Base-by-base conservation (phyloP, 2,888 invertebrate species). In the Epinotia demarniana region DNA sequence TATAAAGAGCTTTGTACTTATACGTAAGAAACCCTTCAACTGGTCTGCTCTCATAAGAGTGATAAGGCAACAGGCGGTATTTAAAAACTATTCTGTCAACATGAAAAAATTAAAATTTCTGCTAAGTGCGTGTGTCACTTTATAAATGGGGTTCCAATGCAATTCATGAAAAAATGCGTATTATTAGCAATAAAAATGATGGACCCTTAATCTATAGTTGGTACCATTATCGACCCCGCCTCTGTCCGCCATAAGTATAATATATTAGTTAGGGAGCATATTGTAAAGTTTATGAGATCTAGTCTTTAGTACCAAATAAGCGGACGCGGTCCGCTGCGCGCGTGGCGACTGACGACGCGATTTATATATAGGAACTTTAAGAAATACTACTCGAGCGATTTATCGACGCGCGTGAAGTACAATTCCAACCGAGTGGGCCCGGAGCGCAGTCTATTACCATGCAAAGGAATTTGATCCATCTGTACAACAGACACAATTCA, bases 301-400 rank as follows among this genome's bases (percentile, higher is more conserved):
- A 79, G 79, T 79, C 79, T 76, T 79, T 74, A 79, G 75, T 77
- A 78, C 77, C 78, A 77, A 78, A 79, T 79, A 77, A 79, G 78
- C 58, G 70, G 60, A 75, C 70, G 68, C 39, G 43, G 68, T 53
- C 68, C 12, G 16, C n/a, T 46, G 68, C 70, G 69, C 46, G 33
- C 62, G 74, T 63, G 69, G 61, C 70, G 33, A 18, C 61, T 64
- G 58, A 19, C 58, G 55, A 46, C 23, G 46, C 46, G 53, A 67
- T 67, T 58, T 33, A 33, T 33, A 12, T 1, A n/a, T 55, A 55
- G 2, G 18, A 1, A 12, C 5, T 5, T n/a, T n/a, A n/a, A n/a
- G n/a, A n/a, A n/a, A 12, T 1, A 46, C 46, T 3, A 13, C 16
- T 4, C 49, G 49, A 49, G 49, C n/a, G 49, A 16, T 49, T 16